Base-by-base conservation (phyloP, 2,888 invertebrate genomes). In the Anthoptus insignis region DNA sequence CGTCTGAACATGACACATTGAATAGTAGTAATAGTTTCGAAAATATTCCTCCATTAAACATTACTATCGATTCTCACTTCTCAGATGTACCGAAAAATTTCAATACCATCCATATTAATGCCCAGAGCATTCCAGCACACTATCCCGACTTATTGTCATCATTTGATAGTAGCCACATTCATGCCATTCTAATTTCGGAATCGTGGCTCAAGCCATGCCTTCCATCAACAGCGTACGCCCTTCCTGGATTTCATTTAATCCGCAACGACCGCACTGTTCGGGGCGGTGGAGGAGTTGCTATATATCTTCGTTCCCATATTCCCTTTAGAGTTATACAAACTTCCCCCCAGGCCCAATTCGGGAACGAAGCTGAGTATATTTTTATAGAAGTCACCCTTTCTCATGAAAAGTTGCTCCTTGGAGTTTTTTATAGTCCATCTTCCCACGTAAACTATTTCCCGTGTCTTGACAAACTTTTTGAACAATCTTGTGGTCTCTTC, bases 391-490 rank as follows among this genome's bases (percentile, higher is more conserved):
- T 37, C 11, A 9, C 13, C 7, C 11, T 37, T 11, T 37, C 37
- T 42, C n/a, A 27, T 42, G 24, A 22, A 53, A 42, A 32, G 19
- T 6, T 37, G 27, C 39, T 21, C 16, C n/a, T 37, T 9, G 37
- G 37, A n/a, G 37, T 37, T 37, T 39, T 60, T 27, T 52, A 34
- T 11, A 57, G 56, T 19, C 54, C 61, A 2, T 34, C 45, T 14
- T 42, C 11, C 4, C 14, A 3, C 6, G 9, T 42, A 42, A 39
- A 68, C 13, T 66, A 68, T n/a, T 68, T 66, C 53, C 9, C 4
- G 8, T n/a, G 11, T n/a, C 21, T 66, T 9, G 66, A 69, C 14
- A 13, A 4, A 9, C 6, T 59, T 6, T 42, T 69, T 3, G 58
- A 64, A 29, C n/a, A 32, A 19, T 13, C 50, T 37, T 1, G 5